A percentile compares a stretch with the other conserved stretches of the same genome.
Conservation (phyloP, 2,113 vertebrate species). For the Charina bottae region DNA sequence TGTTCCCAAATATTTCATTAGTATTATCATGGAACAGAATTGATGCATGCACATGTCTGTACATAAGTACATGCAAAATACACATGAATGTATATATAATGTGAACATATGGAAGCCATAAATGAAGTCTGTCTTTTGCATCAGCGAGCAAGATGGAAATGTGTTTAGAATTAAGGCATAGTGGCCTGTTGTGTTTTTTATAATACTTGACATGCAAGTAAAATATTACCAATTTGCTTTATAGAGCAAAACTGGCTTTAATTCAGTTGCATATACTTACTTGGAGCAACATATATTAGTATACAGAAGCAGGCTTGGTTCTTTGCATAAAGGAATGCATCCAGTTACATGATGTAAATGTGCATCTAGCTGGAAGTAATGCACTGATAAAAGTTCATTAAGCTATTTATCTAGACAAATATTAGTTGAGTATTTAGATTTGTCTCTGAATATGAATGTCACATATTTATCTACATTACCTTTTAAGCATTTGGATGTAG, state of each 20-base stretch:
- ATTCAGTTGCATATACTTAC: neutral
- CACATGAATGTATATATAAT: neutral
- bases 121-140: neutral
- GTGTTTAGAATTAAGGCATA: neutral
- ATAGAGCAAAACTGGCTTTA: neutral
- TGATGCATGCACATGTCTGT: neutral
- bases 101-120: neutral
- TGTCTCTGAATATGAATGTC: neutral
- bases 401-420: neutral
- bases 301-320: neutral
- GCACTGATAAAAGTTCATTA: neutral
- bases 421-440: neutral
- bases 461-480: neutral
- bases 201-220: neutral
- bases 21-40: neutral
- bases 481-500: neutral
- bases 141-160: neutral
- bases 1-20: neutral
- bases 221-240: neutral
- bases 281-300: neutral
- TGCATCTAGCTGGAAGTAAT: neutral
- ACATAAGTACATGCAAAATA: neutral
- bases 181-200: neutral
- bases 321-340: neutral
- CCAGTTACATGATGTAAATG: neutral